Percentiles rank a stretch among this genome's conserved stretches.
phyloP scores from a whole-genome alignment of 2,888 invertebrate genomes.

The Helleia helle region DNA sequence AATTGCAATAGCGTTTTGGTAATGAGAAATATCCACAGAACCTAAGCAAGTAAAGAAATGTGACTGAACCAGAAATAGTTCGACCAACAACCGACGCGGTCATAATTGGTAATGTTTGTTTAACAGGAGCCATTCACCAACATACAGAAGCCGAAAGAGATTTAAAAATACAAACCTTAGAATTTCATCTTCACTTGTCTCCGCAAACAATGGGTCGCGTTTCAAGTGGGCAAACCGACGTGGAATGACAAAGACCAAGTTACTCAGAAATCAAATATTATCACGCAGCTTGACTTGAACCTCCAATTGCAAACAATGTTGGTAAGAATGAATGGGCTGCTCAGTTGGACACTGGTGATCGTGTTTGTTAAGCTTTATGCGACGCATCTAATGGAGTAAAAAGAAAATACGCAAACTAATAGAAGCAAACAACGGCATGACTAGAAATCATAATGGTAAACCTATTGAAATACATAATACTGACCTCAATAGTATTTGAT shows the following conservation, averaged over 20 bases:
- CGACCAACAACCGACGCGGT: slow-evolving; percentile 24
- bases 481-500: too few relatives aligned
- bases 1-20: too few relatives aligned
- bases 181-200: slow-evolving; percentile 48
- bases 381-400: slow-evolving; percentile 14
- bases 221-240: slow-evolving; percentile 54
- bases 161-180: slow-evolving; percentile 58
- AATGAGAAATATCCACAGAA: too few relatives aligned
- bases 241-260: slow-evolving; percentile 45
- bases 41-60: slow-evolving; percentile 16
- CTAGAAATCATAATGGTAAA: neutral
- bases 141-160: slow-evolving; percentile 65
- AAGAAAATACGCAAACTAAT: slow-evolving; percentile 8
- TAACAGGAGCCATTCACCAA: slow-evolving; percentile 60
- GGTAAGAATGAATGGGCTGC: slow-evolving; percentile 24
- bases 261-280: slow-evolving; percentile 62
- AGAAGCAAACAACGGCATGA: neutral
- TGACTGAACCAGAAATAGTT: slow-evolving; percentile 20
- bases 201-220: slow-evolving; percentile 41
- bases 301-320: slow-evolving; percentile 37
- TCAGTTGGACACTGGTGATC: slow-evolving; percentile 15
- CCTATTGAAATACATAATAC: too few relatives aligned
- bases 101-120: slow-evolving; percentile 59
- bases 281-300: slow-evolving; percentile 50
- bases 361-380: slow-evolving; percentile 15